Percentiles rank a stretch among this genome's conserved stretches.
phyloP scores from a whole-genome alignment of 2,113 vertebrate species.

The Equus quagga region DNA sequence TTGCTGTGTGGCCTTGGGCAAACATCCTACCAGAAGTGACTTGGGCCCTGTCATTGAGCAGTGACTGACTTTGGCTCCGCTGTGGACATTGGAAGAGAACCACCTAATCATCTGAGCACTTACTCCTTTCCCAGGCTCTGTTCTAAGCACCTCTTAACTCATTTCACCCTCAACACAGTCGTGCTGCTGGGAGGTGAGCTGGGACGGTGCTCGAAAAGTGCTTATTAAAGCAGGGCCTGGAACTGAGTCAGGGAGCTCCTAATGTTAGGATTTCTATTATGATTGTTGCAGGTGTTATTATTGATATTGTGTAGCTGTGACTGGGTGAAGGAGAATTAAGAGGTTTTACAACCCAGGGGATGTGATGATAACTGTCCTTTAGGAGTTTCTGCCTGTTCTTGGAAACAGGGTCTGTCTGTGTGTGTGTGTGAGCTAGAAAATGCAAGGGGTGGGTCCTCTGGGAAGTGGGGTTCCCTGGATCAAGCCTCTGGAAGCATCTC shows the following conservation, averaged over 20 bases:
- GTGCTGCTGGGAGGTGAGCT: neutral
- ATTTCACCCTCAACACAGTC: too few species aligned
- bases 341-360: neutral
- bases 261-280: neutral
- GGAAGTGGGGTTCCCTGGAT: neutral
- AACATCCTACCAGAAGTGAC: neutral
- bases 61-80: neutral
- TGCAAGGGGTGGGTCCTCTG: neutral
- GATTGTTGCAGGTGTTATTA: too few species aligned
- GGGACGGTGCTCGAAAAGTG: too few species aligned
- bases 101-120: neutral
- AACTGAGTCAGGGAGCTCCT: accelerated
- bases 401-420: neutral
- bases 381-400: neutral
- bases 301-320: too few species aligned
- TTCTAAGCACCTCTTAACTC: neutral
- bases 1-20: neutral
- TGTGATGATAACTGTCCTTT: neutral
- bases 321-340: too few species aligned
- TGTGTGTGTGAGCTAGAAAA: too few species aligned
- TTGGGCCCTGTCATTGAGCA: neutral
- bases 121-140: neutral
- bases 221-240: neutral
- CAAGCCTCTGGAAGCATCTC: neutral
- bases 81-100: neutral